Percentiles rank a stretch among this genome's conserved stretches.
Evolutionary conservation across 2,113 vertebrate genomes (phyloP).

Genomic region (Crotophaga sulcirostris): DNA sequence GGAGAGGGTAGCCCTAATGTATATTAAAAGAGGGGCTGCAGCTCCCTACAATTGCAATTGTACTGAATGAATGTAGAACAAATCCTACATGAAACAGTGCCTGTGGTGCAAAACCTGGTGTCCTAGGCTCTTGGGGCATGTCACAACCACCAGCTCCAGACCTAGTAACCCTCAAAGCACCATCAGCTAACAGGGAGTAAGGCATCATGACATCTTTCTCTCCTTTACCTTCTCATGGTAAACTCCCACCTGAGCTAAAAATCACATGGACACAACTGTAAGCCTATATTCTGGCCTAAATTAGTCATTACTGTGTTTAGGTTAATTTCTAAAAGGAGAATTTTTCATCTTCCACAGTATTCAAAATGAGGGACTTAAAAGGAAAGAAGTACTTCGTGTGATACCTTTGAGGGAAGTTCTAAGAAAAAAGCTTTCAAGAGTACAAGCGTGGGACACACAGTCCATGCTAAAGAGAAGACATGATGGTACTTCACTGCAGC

Average conservation of each 20-base stretch:
- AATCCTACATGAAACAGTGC: background rate
- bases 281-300: background rate
- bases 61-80: background rate
- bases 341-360: background rate
- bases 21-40: background rate
- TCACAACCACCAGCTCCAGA: background rate
- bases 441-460: rapidly evolving
- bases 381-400: background rate
- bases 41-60: background rate
- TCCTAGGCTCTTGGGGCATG: background rate
- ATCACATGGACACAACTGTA: background rate
- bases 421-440: background rate
- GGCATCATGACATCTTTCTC: background rate
- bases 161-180: background rate
- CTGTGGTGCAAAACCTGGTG: background rate
- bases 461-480: background rate
- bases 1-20: rapidly evolving
- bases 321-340: background rate
- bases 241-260: background rate
- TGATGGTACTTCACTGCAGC: background rate
- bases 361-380: background rate
- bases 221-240: background rate
- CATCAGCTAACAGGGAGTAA: background rate
- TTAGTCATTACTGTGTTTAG: background rate
- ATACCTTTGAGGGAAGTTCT: background rate